Conservation (phyloP, 2,113 vertebrate species). For the Phalacrocorax carbo region DNA sequence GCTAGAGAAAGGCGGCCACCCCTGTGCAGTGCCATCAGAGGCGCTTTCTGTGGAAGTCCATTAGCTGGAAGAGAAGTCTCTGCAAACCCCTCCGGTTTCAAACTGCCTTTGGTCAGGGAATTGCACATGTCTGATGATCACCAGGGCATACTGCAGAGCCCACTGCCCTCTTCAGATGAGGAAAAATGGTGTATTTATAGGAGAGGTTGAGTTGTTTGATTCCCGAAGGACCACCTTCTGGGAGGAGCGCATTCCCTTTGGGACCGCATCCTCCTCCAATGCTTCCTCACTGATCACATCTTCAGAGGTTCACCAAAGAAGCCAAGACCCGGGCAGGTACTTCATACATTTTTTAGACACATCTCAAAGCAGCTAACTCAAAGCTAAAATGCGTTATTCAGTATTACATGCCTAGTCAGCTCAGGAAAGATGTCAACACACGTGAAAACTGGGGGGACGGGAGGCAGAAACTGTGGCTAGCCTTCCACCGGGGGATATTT, state of each 20-base stretch:
- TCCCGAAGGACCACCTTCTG: not conserved
- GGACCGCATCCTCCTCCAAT: not conserved
- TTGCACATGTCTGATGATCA: not conserved
- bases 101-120: not conserved
- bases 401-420: not conserved
- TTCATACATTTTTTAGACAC: constrained; percentile 35
- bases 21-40: not conserved
- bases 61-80: not conserved
- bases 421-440: constrained; percentile 20
- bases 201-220: not conserved
- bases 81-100: not conserved
- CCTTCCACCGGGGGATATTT: not conserved
- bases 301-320: not conserved
- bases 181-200: not conserved
- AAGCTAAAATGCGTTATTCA: not conserved
- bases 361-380: constrained; percentile 24
- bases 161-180: not conserved
- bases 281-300: not conserved
- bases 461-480: not conserved
- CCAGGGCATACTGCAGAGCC: not conserved
- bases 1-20: not conserved
- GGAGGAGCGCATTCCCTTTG: not conserved
- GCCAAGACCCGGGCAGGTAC: not conserved
- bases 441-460: not conserved
- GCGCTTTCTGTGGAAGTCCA: not conserved